Percentiles rank a stretch among this genome's conserved stretches.
Evolutionary conservation across 30 jellyfish, hydroid and myxozoan genomes (phyloP).

Genomic region (Aurelia sp.): DNA sequence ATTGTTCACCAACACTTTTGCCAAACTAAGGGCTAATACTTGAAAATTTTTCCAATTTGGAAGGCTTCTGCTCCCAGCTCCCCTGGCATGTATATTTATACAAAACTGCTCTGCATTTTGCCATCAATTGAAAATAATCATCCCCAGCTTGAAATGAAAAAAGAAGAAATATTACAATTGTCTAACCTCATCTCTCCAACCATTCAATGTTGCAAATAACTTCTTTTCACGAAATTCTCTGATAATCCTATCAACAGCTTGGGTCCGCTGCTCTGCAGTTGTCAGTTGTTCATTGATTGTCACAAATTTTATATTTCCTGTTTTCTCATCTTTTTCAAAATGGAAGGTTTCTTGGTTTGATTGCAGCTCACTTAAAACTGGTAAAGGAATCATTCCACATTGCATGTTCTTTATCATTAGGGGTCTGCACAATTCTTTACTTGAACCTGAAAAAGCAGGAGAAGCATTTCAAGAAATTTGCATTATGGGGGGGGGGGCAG

Average conservation of each 20-base stretch:
- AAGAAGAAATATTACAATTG: no score
- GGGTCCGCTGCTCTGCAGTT: constrained; percentile 57
- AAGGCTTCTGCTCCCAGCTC: no score
- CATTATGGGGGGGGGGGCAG: no score
- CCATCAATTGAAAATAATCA: no score
- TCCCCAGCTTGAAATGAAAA: no score
- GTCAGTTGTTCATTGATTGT: constrained; percentile 45
- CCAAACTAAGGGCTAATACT: no score
- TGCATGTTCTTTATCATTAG: constrained; percentile 56
- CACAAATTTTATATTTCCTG: constrained; percentile 60
- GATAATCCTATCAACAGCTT: constrained; percentile 53
- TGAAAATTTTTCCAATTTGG: no score
- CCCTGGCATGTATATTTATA: no score
- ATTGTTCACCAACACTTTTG: no score
- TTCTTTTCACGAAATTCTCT: constrained; percentile 63
- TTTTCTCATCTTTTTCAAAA: constrained; percentile 65
- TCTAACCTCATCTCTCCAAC: constrained; percentile 87
- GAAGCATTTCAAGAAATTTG: no score
- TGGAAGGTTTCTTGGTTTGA: constrained; percentile 52
- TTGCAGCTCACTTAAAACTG: constrained; percentile 60
- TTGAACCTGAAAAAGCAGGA: constrained; percentile 46
- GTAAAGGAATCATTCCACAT: constrained; percentile 73
- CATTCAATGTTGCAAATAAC: constrained; percentile 59
- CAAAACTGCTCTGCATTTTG: no score
- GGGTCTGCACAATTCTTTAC: constrained; percentile 77